Percentiles rank a stretch among this genome's conserved stretches.
Evolutionary conservation across 2,888 invertebrate genomes (phyloP).

Genomic region (Vannuccia rotundouncinata): DNA sequence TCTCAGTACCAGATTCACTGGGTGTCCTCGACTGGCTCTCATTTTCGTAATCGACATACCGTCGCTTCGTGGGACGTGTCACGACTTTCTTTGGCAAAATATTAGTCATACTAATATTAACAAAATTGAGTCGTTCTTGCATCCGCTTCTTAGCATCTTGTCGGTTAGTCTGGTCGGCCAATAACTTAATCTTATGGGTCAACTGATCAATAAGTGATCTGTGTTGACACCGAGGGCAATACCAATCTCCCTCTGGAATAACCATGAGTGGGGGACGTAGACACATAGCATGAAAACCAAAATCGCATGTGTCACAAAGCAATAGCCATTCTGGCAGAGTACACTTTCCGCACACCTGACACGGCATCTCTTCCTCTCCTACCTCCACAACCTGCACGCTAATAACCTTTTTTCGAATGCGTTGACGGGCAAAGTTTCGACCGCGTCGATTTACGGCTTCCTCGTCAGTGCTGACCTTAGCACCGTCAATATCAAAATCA

Average conservation of each 20-base stretch:
- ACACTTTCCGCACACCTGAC: conserved; percentile 34
- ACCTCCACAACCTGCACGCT: neutral
- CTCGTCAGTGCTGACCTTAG: conserved; percentile 17
- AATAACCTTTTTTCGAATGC: conserved; percentile 19
- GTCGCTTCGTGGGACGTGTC: neutral
- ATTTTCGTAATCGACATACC: conserved; percentile 1
- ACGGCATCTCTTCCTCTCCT: conserved; percentile 25
- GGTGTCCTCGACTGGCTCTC: neutral
- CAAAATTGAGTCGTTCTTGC: conserved; percentile 67
- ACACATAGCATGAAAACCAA: conserved; percentile 39
- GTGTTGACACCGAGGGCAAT: conserved; percentile 39
- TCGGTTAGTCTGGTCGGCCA: conserved; percentile 31
- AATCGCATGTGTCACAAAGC: conserved; percentile 38
- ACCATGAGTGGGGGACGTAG: conserved; percentile 35
- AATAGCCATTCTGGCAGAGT: conserved; percentile 40
- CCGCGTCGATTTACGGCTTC: conserved; percentile 34
- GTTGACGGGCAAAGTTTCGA: conserved; percentile 37
- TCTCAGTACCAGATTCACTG: neutral
- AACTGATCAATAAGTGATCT: conserved; percentile 24
- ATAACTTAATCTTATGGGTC: conserved; percentile 13
- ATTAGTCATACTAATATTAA: conserved; percentile 69
- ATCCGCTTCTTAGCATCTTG: conserved; percentile 35
- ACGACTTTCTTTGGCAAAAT: conserved; percentile 57
- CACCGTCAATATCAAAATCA: conserved; percentile 34
- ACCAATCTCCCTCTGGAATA: conserved; percentile 40